Evolutionary conservation across 2,888 invertebrate genomes (phyloP).

Genomic region (Axea sp.): DNA sequence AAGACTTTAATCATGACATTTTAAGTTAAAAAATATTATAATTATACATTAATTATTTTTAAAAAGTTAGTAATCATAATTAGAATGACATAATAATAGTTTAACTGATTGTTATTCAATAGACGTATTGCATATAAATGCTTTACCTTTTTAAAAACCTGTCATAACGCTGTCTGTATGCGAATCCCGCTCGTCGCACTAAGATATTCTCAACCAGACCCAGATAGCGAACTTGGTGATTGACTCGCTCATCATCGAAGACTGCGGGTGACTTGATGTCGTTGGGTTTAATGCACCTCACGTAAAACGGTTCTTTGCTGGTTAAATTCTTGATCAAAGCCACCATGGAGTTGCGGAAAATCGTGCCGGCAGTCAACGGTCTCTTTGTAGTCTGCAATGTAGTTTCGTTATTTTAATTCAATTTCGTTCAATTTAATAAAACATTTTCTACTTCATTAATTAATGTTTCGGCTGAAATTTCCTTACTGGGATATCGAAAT

Average conservation of each 20-base stretch:
- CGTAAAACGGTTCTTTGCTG: constrained; percentile 97
- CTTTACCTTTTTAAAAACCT: constrained; percentile 90
- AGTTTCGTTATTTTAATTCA: too few relatives aligned
- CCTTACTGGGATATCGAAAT: too few relatives aligned
- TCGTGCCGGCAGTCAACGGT: constrained; percentile 94
- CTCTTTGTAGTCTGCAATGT: constrained; percentile 91
- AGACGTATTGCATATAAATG: too few relatives aligned
- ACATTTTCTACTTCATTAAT: too few relatives aligned
- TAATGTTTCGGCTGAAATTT: too few relatives aligned
- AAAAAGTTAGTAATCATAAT: too few relatives aligned
- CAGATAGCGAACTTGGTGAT: constrained; percentile 90
- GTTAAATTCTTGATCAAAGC: constrained; percentile 92
- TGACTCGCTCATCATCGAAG: constrained; percentile 91
- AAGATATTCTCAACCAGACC: constrained; percentile 97
- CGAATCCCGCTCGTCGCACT: constrained; percentile 97
- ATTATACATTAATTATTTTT: too few relatives aligned
- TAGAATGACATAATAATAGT: too few relatives aligned
- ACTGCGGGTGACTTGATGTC: constrained; percentile 92
- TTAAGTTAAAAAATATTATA: too few relatives aligned
- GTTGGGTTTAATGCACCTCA: constrained; percentile 98
- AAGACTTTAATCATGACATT: constrained; percentile 20
- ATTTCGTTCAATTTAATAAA: too few relatives aligned
- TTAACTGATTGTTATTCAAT: too few relatives aligned
- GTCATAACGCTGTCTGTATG: constrained; percentile 96
- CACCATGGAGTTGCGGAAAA: constrained; percentile 97